Base-by-base conservation (phyloP, 2,113 vertebrate species). In the Colossoma macropomum region DNA sequence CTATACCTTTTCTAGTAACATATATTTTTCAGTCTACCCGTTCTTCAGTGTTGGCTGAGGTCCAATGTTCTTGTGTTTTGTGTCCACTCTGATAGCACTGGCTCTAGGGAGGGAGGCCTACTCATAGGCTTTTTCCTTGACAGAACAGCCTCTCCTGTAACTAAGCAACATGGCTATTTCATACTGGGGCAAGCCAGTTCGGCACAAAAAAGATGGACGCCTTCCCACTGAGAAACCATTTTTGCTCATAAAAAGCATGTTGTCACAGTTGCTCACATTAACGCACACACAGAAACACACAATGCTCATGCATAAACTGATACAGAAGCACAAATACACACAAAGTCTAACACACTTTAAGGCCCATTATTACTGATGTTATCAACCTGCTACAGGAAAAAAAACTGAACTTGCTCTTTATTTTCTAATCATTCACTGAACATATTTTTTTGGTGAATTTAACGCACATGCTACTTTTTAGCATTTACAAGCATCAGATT, bases 151-250 rank as follows among this genome's bases (percentile, higher is more conserved):
- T 75, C 32, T 82, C 89, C 85, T 34, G 92, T 94, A 92, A 91
- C 93, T 83, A 90, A 86, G 92, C 91, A 93, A 94, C 92, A 54
- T 85, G 89, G 88, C 88, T 90, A 91, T 89, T 91, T 90, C 90
- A 89, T 82, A 74, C 81, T 74, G 75, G 80, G 72, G 79, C 86
- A 77, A 84, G 70, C 69, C 84, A 79, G 73, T 82, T 86, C 73
- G 80, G 79, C 78, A 75, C 79, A 85, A 77, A 86, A 87, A 85
- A 88, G 77, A 89, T 85, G 86, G 85, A 85, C 63, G 82, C 76
- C 80, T 83, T 89, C 83, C 77, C 80, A 81, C 81, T 75, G 75
- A 85, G 85, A 85, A 83, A 80, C 81, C 88, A 80, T 81, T 90
- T 88, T 84, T 79, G 50, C 78, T 65, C 81, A 38, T 72, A 66